Conservation (phyloP, 1,140 invertebrate species). For the Lysiphlebus fabarum region DNA sequence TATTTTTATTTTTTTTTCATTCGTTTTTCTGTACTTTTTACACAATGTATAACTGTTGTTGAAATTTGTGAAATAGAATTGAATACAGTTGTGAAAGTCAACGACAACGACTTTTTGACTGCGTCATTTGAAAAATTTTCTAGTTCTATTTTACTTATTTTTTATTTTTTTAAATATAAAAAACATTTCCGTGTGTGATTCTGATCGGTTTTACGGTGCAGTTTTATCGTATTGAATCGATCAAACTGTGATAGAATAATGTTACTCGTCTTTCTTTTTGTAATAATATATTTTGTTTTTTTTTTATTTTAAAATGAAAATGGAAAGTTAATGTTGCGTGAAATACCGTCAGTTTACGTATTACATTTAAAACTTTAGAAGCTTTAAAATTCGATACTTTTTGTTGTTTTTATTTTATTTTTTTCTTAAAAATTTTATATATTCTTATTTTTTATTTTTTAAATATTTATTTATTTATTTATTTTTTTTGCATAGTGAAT, state of each 20-base stretch:
- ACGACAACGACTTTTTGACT: slow-evolving; percentile 23
- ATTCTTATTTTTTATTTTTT: neutral
- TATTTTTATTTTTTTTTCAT: too few relatives aligned
- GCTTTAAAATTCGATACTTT: too few relatives aligned
- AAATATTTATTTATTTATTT: too few relatives aligned
- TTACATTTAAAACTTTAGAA: slow-evolving; percentile 17
- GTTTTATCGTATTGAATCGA: slow-evolving; percentile 41
- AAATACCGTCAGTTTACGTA: slow-evolving; percentile 25
- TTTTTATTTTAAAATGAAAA: slow-evolving; percentile 2
- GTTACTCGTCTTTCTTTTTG: slow-evolving; percentile 10
- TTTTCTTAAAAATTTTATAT: neutral
- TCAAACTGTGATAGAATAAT: slow-evolving; percentile 39
- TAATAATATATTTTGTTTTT: neutral
- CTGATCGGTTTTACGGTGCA: slow-evolving; percentile 33
- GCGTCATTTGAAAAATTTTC: slow-evolving; percentile 14
- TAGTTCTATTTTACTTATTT: slow-evolving; percentile 16
- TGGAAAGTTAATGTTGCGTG: slow-evolving; percentile 22
- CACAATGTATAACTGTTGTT: too few relatives aligned
- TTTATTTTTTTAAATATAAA: too few relatives aligned
- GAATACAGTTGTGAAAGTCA: slow-evolving; percentile 11
- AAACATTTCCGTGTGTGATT: slow-evolving; percentile 25
- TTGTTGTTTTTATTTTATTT: neutral
- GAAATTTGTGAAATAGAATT: neutral
- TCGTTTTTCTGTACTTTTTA: too few relatives aligned
- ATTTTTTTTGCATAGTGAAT: too few relatives aligned